Evolutionary conservation across 2,888 invertebrate genomes (phyloP).

Genomic region (Campoplex capitator): DNA sequence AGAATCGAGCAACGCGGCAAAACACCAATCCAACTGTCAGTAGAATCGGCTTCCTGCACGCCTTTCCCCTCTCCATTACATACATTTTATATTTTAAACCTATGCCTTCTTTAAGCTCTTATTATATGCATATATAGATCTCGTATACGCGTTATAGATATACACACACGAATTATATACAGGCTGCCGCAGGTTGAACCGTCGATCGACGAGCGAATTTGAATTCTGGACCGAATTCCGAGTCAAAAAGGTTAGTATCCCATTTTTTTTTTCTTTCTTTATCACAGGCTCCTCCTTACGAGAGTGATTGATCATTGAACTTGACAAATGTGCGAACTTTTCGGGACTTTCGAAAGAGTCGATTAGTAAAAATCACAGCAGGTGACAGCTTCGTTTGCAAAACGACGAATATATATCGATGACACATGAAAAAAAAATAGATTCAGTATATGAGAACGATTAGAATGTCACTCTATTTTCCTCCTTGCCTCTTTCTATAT

Average conservation of each 20-base stretch:
- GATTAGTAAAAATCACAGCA: not conserved
- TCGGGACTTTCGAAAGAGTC: not conserved
- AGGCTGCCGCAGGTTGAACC: not conserved
- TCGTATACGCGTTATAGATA: not conserved
- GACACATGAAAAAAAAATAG: not conserved
- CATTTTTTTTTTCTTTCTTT: not conserved
- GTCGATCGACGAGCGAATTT: not conserved
- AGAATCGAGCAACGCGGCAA: constrained; percentile 80
- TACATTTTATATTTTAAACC: constrained; percentile 48
- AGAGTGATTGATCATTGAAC: not conserved
- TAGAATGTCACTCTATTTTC: not conserved
- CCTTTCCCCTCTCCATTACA: constrained; percentile 76
- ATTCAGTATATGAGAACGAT: not conserved
- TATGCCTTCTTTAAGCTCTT: constrained; percentile 32
- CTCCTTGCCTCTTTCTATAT: not conserved
- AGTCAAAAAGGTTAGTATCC: not conserved
- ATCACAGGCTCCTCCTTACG: not conserved
- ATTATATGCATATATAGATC: constrained; percentile 7
- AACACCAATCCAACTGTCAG: constrained; percentile 84
- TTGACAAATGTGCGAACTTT: not conserved
- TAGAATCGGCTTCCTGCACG: constrained; percentile 81
- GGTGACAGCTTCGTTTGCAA: not conserved
- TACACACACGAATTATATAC: not conserved
- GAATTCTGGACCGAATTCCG: not conserved
- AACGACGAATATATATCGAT: not conserved